A percentile compares a stretch with the other conserved stretches of the same genome.
Evolutionary conservation across 2,113 vertebrate species (phyloP).

Genomic region (Hyperopisus bebe): DNA sequence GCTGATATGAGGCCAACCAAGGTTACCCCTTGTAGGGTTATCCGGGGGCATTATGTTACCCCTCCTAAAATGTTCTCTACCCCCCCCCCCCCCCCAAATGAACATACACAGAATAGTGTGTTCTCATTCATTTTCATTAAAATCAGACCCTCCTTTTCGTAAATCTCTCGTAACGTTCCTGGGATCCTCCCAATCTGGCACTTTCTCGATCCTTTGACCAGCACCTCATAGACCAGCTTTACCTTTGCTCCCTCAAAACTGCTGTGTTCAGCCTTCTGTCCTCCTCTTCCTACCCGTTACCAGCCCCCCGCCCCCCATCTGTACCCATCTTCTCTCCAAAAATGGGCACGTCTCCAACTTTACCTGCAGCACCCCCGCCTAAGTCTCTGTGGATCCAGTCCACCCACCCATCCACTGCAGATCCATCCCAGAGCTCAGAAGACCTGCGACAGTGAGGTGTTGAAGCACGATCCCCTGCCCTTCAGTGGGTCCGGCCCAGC

Average conservation of each 20-base stretch:
- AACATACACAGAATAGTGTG: not conserved
- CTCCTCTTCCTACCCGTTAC: not conserved
- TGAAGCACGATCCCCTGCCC: not conserved
- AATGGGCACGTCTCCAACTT: not conserved
- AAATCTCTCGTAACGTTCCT: not conserved
- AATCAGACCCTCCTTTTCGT: not conserved
- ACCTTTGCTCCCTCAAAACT: not conserved
- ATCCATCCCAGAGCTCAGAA: not conserved
- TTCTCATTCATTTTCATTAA: not conserved
- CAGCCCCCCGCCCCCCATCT: not conserved
- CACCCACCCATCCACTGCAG: not conserved
- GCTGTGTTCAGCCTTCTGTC: not conserved
- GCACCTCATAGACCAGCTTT: not conserved
- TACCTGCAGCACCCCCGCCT: not conserved
- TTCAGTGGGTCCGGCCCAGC: not conserved
- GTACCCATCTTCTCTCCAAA: not conserved
- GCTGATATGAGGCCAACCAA: not conserved
- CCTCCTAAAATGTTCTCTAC: not conserved
- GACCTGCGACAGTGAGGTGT: not conserved
- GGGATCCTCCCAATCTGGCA: not conserved
- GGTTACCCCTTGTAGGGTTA: not conserved
- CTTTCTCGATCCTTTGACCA: not conserved
- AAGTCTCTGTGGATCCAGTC: not conserved
- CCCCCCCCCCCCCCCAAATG: not conserved
- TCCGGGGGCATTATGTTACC: not conserved